These are phyloP conservation scores for Furcifer pardalis DNA, from an alignment of 2,797 vertebrate genomes.

Conservation along the genomic window DNA sequence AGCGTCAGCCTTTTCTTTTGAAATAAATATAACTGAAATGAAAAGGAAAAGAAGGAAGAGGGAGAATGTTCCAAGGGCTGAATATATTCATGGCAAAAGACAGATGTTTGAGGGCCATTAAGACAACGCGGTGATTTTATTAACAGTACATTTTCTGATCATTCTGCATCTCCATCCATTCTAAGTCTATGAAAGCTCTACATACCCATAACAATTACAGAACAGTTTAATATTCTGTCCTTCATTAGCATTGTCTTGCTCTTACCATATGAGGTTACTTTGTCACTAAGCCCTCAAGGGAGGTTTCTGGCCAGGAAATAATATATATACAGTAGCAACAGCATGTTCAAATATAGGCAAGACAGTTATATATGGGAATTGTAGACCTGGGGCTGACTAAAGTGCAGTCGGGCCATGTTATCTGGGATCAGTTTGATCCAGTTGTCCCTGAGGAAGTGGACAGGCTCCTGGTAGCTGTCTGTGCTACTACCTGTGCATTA, in stretches of 20 bases:
- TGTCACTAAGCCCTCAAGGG: neutral
- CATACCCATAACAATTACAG: constrained; percentile 19
- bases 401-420: too few species aligned
- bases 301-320: constrained; percentile 23
- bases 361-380: too few species aligned
- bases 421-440: too few species aligned
- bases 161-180: constrained; percentile 32
- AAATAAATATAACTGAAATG: neutral
- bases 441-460: too few species aligned
- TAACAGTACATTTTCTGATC: constrained; percentile 24
- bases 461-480: too few species aligned
- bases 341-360: too few species aligned
- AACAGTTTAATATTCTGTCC: constrained; percentile 33
- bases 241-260: constrained; percentile 26
- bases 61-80: constrained; percentile 10
- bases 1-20: neutral
- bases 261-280: constrained; percentile 11
- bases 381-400: constrained; percentile 4
- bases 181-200: constrained; percentile 12
- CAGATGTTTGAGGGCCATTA: constrained; percentile 27
- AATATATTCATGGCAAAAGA: constrained; percentile 27
- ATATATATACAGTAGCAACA: neutral
- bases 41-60: too few species aligned
- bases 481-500: too few species aligned
- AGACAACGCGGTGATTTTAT: constrained; percentile 41